A percentile compares a stretch with the other conserved stretches of the same genome.
Conservation (phyloP, 2,888 invertebrate species). For the Dryomyza anilis region DNA sequence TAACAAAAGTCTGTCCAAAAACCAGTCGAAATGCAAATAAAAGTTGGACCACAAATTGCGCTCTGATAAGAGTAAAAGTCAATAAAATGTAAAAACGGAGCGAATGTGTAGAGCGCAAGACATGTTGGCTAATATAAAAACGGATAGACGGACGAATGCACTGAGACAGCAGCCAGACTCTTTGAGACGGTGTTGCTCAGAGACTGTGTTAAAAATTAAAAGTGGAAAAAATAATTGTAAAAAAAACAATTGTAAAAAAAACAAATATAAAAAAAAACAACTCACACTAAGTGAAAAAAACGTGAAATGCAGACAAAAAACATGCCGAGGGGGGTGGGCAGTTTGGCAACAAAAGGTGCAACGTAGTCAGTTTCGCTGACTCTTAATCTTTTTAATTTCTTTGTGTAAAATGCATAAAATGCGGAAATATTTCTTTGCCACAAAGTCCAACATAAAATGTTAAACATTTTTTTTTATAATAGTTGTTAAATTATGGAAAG, state of each 20-base stretch:
- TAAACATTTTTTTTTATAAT: not conserved
- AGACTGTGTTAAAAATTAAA: too few relatives aligned
- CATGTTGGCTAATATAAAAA: slow-evolving; percentile 13
- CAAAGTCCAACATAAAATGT: not conserved
- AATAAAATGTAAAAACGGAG: slow-evolving; percentile 39
- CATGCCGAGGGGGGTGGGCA: too few relatives aligned
- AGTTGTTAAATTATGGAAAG: not conserved
- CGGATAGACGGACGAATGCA: not conserved
- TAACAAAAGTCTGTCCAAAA: too few relatives aligned
- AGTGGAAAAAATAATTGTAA: not conserved
- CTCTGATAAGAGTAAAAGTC: slow-evolving; percentile 46
- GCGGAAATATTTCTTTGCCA: slow-evolving; percentile 19
- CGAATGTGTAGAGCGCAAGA: not conserved
- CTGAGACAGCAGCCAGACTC: not conserved
- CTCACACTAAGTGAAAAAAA: not conserved
- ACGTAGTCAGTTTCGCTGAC: slow-evolving; percentile 21
- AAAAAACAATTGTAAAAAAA: not conserved
- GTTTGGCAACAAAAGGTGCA: too few relatives aligned
- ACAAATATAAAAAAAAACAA: slow-evolving; percentile 5
- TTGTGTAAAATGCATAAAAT: slow-evolving; percentile 13
- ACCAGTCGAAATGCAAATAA: too few relatives aligned
- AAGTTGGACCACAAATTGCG: not conserved
- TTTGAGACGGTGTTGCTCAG: slow-evolving; percentile 37
- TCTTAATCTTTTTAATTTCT: slow-evolving; percentile 8
- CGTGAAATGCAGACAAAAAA: not conserved